A percentile compares a stretch with the other conserved stretches of the same genome.
phyloP scores from a whole-genome alignment of 37 sponge, comb jelly and placozoan genomes.

The Mnemiopsis leidyi region DNA sequence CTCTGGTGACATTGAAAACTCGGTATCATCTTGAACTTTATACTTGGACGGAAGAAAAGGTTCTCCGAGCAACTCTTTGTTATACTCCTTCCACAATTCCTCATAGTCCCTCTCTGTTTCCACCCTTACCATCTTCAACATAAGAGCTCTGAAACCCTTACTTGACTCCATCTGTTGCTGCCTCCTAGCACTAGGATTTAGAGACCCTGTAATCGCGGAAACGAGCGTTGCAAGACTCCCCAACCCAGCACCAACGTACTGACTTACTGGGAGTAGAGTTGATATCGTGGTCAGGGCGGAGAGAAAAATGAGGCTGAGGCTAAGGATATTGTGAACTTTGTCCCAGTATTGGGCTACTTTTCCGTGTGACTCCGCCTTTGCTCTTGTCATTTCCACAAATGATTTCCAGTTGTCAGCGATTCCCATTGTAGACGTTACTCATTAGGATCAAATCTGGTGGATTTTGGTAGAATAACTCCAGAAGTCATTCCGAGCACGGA shows the following conservation, averaged over 20 bases:
- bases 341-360: conserved; percentile 46
- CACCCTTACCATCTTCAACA: conserved; percentile 61
- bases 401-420: conserved; percentile 5
- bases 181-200: not conserved
- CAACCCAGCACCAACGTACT: not conserved
- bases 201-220: not conserved
- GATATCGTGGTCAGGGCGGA: conserved; percentile 27
- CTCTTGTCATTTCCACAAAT: conserved; percentile 12
- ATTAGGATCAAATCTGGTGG: no score
- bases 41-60: not conserved
- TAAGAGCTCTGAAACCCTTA: conserved; percentile 30
- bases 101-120: not conserved
- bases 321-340: not conserved
- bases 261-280: not conserved
- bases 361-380: conserved; percentile 35
- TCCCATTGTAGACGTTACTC: not conserved
- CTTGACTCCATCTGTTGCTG: conserved; percentile 49
- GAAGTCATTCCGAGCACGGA: no score
- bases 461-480: no score
- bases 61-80: conserved; percentile 9
- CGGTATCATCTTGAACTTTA: not conserved
- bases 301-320: conserved; percentile 31
- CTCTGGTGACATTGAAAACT: conserved; percentile 14
- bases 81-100: conserved; percentile 36
- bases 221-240: not conserved